Evolutionary conservation across 2,797 vertebrate genomes (phyloP), one percentile per base, ranked within the genome.

Genomic region (Vireo griseus): DNA sequence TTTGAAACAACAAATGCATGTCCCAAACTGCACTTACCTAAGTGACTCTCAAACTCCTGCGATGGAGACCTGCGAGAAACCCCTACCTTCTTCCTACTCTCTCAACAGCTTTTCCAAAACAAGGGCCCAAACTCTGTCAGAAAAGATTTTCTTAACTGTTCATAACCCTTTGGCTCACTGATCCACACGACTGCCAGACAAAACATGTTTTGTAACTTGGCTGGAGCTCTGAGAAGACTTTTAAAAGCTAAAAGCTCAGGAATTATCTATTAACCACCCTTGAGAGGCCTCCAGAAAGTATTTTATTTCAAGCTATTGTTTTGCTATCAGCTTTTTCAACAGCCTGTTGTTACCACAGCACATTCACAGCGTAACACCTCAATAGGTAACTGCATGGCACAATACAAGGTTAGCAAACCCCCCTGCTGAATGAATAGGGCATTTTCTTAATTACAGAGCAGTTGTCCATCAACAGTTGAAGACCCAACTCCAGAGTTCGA

Each of bases 291-390:
- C 71, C 72, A 65, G 59, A 78, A 87, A 62, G 72, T 62, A 81
- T 86, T 90, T 88, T 89, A 87, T 93, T 88, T 90, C 94, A 92
- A 25, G 35, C 40, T 57, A 52, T 59, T 86, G 51, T 92, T 97
- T 84, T 77, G 61, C 69, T 84, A 66, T 45, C 78, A 35, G 33
- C 37, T 80, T 90, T 86, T 61, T 65, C 50, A 88, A n/a, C 31
- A 72, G 42, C 10, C 57, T 57, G 10, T 25, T 79, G 22, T 81
- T 87, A 65, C 39, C n/a, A 29, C 54, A 71, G 76, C 63, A 81
- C 35, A 28, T 80, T 92, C 33, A 52, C 6, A 19, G 31, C 5
- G 1, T 39, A 80, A 72, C 37, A 78, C 73, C 73, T 85, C 54
- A 75, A 51, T 1, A 78, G 81, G 76, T 71, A 71, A 87, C 54